phyloP scores from a whole-genome alignment of 1,140 invertebrate species.

The Zaprionus nigranus region DNA sequence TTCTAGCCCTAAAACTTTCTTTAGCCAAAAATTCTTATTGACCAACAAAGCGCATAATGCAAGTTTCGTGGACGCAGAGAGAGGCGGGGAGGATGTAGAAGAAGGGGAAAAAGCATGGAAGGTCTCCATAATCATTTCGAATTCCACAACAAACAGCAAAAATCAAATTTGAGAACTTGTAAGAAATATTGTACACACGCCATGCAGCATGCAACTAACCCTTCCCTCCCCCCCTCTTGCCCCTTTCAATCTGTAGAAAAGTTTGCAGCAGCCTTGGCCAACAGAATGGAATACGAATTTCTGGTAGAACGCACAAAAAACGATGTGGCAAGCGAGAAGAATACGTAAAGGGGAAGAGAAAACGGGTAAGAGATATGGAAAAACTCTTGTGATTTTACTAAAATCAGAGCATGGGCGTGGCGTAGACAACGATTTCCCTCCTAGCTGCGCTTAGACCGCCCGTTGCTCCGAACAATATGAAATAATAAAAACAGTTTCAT shows the following conservation, averaged over 20 bases:
- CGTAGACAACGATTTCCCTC: not conserved
- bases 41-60: conserved; percentile 78
- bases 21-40: conserved; percentile 60
- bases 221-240: not conserved
- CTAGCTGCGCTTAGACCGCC: conserved; percentile 27
- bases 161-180: conserved; percentile 80
- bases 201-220: conserved; percentile 47
- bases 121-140: conserved; percentile 72
- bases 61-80: conserved; percentile 35
- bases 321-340: conserved; percentile 32
- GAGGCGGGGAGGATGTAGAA: not conserved
- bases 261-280: conserved; percentile 65
- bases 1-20: conserved; percentile 38
- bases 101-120: not conserved
- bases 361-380: conserved; percentile 41
- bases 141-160: conserved; percentile 79
- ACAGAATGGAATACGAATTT: conserved; percentile 71
- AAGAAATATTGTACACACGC: conserved; percentile 70
- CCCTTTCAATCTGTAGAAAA: conserved; percentile 50
- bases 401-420: conserved; percentile 61
- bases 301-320: conserved; percentile 68
- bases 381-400: conserved; percentile 74
- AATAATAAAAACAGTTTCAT: conserved; percentile 83
- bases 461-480: conserved; percentile 71
- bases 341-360: not conserved